Evolutionary conservation across 2,113 vertebrate species (phyloP).

Genomic region (Penelope pileata): DNA sequence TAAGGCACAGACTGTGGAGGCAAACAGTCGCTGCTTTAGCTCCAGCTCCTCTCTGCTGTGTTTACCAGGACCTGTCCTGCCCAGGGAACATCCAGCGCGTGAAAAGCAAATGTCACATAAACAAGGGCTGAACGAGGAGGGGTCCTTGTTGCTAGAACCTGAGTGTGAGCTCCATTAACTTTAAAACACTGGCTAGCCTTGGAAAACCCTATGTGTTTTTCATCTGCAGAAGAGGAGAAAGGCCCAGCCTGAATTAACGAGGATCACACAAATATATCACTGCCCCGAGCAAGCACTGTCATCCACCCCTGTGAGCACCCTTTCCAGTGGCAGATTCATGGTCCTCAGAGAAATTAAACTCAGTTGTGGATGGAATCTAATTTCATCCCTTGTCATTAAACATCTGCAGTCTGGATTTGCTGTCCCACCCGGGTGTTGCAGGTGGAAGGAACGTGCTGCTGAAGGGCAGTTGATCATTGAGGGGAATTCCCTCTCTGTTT

Average conservation of each 20-base stretch:
- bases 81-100: background rate
- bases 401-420: background rate
- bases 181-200: background rate
- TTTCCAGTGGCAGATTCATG: background rate
- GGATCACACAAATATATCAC: background rate
- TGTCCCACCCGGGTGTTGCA: background rate
- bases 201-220: background rate
- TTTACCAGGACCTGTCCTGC: background rate
- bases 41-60: background rate
- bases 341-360: background rate
- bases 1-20: background rate
- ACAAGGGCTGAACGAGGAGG: background rate
- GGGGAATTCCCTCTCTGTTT: background rate
- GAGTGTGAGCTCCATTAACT: background rate
- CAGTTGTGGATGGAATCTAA: background rate
- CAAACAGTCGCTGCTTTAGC: background rate
- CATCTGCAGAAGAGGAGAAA: background rate
- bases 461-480: background rate
- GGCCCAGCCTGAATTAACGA: accelerated
- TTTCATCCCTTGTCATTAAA: background rate
- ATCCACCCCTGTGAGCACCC: background rate
- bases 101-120: background rate
- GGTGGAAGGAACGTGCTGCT: background rate
- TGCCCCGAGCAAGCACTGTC: background rate
- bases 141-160: background rate